A percentile compares a stretch with the other conserved stretches of the same genome.
phyloP scores from a whole-genome alignment of 2,797 vertebrate genomes.

The Anguilla marmorata region DNA sequence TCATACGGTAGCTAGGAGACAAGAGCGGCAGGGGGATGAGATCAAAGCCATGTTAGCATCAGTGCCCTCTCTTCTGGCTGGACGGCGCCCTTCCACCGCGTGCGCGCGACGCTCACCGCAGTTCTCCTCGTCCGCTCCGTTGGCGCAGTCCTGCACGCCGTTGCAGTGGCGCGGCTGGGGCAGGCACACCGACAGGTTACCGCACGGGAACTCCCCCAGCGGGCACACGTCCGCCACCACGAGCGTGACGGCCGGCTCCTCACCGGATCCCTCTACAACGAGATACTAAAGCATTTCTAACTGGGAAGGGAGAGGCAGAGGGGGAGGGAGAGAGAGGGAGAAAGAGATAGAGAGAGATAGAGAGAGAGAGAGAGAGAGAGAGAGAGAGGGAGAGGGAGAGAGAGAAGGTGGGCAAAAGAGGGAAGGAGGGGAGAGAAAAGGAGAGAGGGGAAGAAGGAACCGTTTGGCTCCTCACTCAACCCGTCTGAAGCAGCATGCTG shows the following conservation, averaged over 20 bases:
- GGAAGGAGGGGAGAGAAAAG: too few relatives aligned
- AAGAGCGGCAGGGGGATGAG: too few relatives aligned
- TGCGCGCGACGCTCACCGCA: slow-evolving; percentile 57
- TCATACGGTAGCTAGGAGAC: too few relatives aligned
- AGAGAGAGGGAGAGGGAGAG: too few relatives aligned
- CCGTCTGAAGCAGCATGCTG: not conserved
- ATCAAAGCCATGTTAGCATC: too few relatives aligned
- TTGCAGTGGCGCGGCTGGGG: slow-evolving; percentile 67
- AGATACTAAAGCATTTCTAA: slow-evolving; percentile 31
- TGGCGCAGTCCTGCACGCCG: slow-evolving; percentile 58
- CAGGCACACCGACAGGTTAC: slow-evolving; percentile 64
- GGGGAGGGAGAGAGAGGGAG: too few relatives aligned
- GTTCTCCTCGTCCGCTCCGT: slow-evolving; percentile 67
- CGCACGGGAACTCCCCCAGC: slow-evolving; percentile 67
- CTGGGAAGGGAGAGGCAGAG: not conserved
- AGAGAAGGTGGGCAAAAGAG: too few relatives aligned
- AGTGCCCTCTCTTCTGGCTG: too few relatives aligned
- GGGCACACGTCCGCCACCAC: slow-evolving; percentile 49
- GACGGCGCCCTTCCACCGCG: not conserved
- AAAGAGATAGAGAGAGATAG: not conserved
- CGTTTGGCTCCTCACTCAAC: too few relatives aligned
- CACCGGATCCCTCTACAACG: slow-evolving; percentile 41
- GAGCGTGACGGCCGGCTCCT: not conserved
- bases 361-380: too few relatives aligned
- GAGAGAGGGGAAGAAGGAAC: not conserved